Evolutionary conservation across 2,888 invertebrate genomes (phyloP).

Genomic region (Heliothis peltigera): DNA sequence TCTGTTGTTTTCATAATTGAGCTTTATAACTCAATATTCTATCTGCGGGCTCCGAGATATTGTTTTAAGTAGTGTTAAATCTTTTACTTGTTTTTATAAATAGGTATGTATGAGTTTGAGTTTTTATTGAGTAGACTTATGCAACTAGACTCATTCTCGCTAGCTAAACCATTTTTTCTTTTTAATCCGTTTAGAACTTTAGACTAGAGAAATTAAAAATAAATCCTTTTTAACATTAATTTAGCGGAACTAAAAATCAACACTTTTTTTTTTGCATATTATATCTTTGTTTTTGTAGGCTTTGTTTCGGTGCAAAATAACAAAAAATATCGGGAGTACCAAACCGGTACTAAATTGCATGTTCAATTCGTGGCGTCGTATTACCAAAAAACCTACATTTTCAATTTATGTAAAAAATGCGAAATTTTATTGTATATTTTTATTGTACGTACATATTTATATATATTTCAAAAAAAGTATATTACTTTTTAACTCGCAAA

Average conservation of each 20-base stretch:
- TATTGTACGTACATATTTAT: no score
- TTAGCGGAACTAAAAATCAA: no score
- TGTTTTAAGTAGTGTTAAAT: not conserved
- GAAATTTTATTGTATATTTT: not conserved
- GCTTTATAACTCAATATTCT: constrained; percentile 1
- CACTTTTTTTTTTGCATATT: constrained; percentile 8
- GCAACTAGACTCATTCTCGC: no score
- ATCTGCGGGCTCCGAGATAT: not conserved
- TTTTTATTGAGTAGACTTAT: no score
- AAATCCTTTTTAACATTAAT: no score
- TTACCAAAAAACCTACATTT: constrained; percentile 15
- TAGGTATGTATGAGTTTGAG: no score
- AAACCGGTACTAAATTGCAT: constrained; percentile 7
- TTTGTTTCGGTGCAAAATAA: constrained; percentile 4
- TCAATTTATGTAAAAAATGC: constrained; percentile 1
- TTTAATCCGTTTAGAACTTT: no score
- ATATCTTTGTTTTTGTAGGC: constrained; percentile 18
- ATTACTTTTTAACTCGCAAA: no score
- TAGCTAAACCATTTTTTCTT: no score
- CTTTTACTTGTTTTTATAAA: not conserved
- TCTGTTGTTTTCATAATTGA: not conserved
- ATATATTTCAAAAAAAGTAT: no score
- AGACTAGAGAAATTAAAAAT: no score
- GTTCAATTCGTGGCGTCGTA: constrained; percentile 10
- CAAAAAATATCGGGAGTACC: constrained; percentile 7